phyloP scores from a whole-genome alignment of 2,797 vertebrate species.

The Clarias fuscus region DNA sequence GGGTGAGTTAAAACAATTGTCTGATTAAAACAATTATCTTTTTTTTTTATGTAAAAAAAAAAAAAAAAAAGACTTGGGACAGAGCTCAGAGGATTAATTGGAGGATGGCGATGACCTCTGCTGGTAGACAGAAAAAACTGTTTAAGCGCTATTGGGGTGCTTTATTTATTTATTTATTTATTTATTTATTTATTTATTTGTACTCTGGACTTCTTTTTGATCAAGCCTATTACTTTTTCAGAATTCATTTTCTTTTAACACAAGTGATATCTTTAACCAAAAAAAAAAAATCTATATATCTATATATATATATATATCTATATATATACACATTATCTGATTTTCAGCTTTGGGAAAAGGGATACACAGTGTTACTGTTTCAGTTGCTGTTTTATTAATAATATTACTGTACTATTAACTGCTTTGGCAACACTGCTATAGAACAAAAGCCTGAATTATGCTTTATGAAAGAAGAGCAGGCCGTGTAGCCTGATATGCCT shows the following conservation, averaged over 20 bases:
- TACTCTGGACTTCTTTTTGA: not conserved
- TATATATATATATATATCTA: not conserved
- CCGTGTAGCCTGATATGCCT: not conserved
- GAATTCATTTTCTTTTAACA: not conserved
- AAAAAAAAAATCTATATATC: no score
- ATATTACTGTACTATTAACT: not conserved
- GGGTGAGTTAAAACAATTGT: conserved; percentile 75
- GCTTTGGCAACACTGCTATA: not conserved
- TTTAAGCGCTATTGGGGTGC: not conserved
- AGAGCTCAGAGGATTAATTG: not conserved
- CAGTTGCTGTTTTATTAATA: not conserved
- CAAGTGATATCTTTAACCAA: not conserved
- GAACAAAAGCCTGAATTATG: not conserved
- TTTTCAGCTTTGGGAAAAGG: not conserved
- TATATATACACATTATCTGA: no score
- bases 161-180: no score
- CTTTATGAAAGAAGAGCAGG: not conserved
- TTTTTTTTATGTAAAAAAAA: not conserved
- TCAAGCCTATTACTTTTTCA: not conserved
- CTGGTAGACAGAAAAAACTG: conserved; percentile 40
- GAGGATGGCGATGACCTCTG: conserved; percentile 49
- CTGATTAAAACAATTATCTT: not conserved
- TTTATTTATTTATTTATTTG: not conserved
- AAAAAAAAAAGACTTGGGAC: not conserved
- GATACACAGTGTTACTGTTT: not conserved